Evolutionary conservation across 2,113 vertebrate species (phyloP), one percentile per base, ranked within the genome.

Genomic region (Cyprinodon brontotheroides): DNA sequence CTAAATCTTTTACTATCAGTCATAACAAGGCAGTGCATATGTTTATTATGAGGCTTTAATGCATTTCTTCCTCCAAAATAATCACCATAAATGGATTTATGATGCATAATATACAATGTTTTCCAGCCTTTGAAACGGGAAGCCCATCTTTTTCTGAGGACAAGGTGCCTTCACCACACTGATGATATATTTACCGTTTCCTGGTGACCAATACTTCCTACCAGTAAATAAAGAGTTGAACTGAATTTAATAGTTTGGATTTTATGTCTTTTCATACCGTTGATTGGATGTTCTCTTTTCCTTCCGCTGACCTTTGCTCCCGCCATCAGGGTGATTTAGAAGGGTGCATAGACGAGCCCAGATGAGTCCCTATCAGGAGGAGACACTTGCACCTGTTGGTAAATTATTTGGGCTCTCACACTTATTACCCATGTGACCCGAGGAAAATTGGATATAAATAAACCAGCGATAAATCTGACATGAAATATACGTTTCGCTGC

Each of bases 371-470:
- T 59, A 68, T 81, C 70, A 71, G 71, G 39, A 64, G 17, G 37
- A 75, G 61, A 60, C 68, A 40, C 41, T n/a, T 60, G 37, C 59
- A 78, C 61, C 43, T 81, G 72, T 45, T 63, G 41, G 65, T 60
- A 22, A 74, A 71, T 73, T 65, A 39, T 65, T 75, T 68, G 12
- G 20, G 10, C 36, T 65, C 15, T 60, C 57, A 43, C 53, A 61
- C 68, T 69, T 62, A 69, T 67, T 43, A 70, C 53, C 22, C 17
- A 20, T 38, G 39, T 67, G 62, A 62, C 74, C 39, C 11, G 0
- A 11, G 5, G 20, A 70, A 81, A 77, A 65, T 29, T 65, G 39
- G 59, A 65, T 71, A 65, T 22, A 57, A 78, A 66, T 71, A 78
- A 65, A 59, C 12, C 37, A 40, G 17, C 59, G 61, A 3, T 37